Conservation (phyloP, 2,113 vertebrate genomes). For the Carollia perspicillata region DNA sequence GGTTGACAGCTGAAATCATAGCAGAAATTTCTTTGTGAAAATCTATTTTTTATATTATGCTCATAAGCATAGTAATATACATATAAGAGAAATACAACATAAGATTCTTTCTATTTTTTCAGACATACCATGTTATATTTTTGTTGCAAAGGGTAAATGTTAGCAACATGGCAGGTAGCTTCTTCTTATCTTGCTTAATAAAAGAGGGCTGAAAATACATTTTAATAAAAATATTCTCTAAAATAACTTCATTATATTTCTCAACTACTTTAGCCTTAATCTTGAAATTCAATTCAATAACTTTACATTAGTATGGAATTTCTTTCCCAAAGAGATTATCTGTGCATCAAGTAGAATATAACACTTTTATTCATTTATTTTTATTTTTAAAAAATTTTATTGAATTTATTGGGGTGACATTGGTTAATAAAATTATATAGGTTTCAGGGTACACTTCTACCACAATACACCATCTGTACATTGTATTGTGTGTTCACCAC, state of each 20-base stretch:
- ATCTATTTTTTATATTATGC: not conserved
- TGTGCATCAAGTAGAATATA: not conserved
- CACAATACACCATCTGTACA: not conserved
- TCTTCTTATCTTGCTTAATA: not conserved
- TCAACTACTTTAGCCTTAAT: not conserved
- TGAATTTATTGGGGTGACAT: not conserved
- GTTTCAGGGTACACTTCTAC: not conserved
- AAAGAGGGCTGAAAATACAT: not conserved
- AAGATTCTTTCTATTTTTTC: not conserved
- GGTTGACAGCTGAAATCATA: not conserved
- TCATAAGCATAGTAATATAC: not conserved
- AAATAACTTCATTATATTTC: not conserved
- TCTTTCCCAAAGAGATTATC: not conserved
- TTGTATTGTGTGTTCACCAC: not conserved
- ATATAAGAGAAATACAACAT: not conserved
- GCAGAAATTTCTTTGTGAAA: constrained; percentile 9
- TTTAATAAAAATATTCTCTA: constrained; percentile 22
- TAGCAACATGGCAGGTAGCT: not conserved
- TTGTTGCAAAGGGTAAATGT: not conserved
- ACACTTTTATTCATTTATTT: not conserved
- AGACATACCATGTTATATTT: not conserved
- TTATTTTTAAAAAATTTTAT: not conserved
- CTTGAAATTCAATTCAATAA: not conserved
- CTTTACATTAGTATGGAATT: not conserved
- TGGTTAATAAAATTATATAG: not conserved